Evolutionary conservation across 1,140 invertebrate genomes (phyloP).

Genomic region (Sminthurinus signatus): DNA sequence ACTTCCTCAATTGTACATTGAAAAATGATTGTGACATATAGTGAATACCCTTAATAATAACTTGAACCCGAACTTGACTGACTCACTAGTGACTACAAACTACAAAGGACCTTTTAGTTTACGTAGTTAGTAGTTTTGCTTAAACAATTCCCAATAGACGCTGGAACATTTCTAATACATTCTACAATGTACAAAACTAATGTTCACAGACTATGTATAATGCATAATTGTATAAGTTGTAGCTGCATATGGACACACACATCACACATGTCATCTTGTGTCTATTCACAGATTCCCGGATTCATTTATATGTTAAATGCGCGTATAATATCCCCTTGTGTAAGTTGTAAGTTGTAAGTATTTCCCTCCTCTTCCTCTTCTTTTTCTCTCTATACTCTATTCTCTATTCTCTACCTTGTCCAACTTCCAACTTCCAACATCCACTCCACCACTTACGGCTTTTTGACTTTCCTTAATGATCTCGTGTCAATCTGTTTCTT

Average conservation of each 20-base stretch:
- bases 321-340: too few relatives aligned
- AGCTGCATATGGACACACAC: too few relatives aligned
- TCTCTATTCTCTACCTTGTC: background rate
- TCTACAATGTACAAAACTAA: background rate
- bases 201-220: background rate
- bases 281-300: too few relatives aligned
- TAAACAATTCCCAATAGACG: conserved; percentile 5
- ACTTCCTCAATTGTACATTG: conserved; percentile 26
- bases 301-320: too few relatives aligned
- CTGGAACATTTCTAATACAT: background rate
- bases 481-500: conserved; percentile 21
- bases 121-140: too few relatives aligned
- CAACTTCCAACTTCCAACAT: too few relatives aligned
- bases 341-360: too few relatives aligned
- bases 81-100: background rate
- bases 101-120: conserved; percentile 12
- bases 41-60: conserved; percentile 15
- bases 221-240: too few relatives aligned
- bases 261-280: too few relatives aligned
- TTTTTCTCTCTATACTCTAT: background rate
- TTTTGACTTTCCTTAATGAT: conserved; percentile 27
- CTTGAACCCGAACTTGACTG: background rate
- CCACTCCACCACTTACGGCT: too few relatives aligned
- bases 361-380: background rate
- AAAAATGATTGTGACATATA: conserved; percentile 24